Evolutionary conservation across 2,113 vertebrate species (phyloP).

Genomic region (Burhinus bistriatus): DNA sequence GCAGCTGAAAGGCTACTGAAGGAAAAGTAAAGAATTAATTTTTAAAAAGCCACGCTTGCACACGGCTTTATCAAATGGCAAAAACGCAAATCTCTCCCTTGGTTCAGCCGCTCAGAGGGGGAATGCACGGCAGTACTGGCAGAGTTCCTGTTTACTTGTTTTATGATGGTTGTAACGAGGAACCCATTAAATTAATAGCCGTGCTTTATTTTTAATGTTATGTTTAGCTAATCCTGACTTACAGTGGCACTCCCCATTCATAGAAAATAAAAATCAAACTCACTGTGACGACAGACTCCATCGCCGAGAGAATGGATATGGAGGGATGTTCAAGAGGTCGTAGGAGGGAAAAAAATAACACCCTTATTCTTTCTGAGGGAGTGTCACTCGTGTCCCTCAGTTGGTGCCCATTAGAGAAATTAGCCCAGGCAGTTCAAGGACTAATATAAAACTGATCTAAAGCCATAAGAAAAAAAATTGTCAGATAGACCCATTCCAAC

Average conservation of each 20-base stretch:
- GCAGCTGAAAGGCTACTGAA: slow-evolving; percentile 29
- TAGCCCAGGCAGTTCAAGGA: not conserved
- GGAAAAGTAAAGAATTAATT: slow-evolving; percentile 33
- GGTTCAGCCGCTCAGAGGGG: slow-evolving; percentile 19
- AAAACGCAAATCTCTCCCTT: slow-evolving; percentile 32
- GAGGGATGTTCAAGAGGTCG: not conserved
- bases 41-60: not conserved
- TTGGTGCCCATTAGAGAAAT: not conserved
- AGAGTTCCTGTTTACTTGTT: slow-evolving; percentile 70
- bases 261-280: slow-evolving; percentile 32
- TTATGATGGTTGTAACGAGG: slow-evolving; percentile 65
- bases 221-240: slow-evolving; percentile 70
- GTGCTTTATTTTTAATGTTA: slow-evolving; percentile 70
- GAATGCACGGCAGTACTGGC: slow-evolving; percentile 38
- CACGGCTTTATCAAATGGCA: slow-evolving; percentile 39
- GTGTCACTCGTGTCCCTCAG: not conserved
- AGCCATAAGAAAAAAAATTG: not conserved
- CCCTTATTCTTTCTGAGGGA: not conserved
- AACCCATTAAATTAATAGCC: slow-evolving; percentile 73
- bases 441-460: not conserved
- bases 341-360: not conserved
- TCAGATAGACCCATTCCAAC: not conserved
- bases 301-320: not conserved
- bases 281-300: not conserved
- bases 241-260: slow-evolving; percentile 25